Evolutionary conservation across 2,797 vertebrate genomes (phyloP), one percentile per base, ranked within the genome.

Genomic region (Cryptoblepharus egeriae): DNA sequence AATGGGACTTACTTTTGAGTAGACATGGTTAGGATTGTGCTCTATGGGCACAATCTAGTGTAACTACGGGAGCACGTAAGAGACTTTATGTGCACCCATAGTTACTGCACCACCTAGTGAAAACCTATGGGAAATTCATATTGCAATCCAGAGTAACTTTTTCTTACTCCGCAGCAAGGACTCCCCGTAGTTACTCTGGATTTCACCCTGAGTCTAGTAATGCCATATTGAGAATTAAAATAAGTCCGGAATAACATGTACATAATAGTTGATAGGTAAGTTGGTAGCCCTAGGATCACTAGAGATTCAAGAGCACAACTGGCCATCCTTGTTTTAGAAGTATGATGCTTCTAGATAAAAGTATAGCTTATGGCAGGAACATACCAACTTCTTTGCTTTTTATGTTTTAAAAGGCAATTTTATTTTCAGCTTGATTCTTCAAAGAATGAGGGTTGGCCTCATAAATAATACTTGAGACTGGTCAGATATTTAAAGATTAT

Each of bases 381-480:
- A 77, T 75, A 70, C 61, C 60, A 78, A 77, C 68, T 83, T 86
- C 70, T 85, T 81, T 32, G 86, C 78, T 74, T 85, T 81, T 85
- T 85, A 81, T 86, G 49, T 86, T 88, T 87, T 58, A 89, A 85
- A 86, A 72, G 78, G 61, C 86, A 88, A 87, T 89, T 82, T 89
- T 61, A 87, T 22, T 85, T 30, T 90, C 72, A 70, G 73, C 60
- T 58, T 63, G 26, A 80, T 88, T 90, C 85, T 91, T 60, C 65
- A 86, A 90, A 90, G 80, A 81, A 80, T 75, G 63, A 73, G 81
- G 85, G 76, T 83, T 84, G 85, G 78, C 55, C 35, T 86, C 86
- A 85, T 80, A 88, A 80, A 85, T 89, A 81, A 88, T 89, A 84
- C 89, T 90, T 88, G 88, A 90, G 85, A 69, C 84, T 89, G 85